phyloP scores from a whole-genome alignment of 2,113 vertebrate genomes.

The Hylia prasina region DNA sequence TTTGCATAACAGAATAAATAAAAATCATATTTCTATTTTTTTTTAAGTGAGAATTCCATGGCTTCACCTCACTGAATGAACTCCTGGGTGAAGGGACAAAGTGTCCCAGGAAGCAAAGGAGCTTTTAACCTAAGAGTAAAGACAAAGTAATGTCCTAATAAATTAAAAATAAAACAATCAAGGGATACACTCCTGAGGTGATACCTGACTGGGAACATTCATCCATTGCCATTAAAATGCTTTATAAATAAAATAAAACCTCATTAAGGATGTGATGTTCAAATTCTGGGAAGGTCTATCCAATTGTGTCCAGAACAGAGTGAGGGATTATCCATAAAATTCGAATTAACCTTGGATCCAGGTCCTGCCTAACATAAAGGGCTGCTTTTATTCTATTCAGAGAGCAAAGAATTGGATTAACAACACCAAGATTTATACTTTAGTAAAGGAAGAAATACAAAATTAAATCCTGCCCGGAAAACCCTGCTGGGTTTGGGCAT shows the following conservation, averaged over 20 bases:
- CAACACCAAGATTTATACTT: background rate
- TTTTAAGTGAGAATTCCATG: background rate
- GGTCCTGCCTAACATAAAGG: background rate
- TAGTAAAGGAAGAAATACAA: background rate
- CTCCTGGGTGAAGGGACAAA: background rate
- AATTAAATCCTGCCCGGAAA: background rate
- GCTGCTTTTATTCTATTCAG: background rate
- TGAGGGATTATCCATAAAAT: background rate
- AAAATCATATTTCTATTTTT: rapidly evolving
- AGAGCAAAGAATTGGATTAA: background rate
- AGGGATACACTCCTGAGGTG: background rate
- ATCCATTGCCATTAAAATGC: background rate
- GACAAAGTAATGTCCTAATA: background rate
- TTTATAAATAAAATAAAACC: background rate
- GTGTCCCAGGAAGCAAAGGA: background rate
- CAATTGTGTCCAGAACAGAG: background rate
- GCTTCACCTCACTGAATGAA: background rate
- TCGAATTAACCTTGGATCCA: background rate
- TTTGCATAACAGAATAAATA: background rate
- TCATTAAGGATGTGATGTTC: background rate
- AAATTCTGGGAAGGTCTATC: background rate
- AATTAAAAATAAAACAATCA: background rate
- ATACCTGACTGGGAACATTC: background rate
- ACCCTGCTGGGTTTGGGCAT: background rate
- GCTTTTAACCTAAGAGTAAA: background rate